These are phyloP conservation scores for Boulengeromyrus knoepffleri DNA, from an alignment of 2,113 vertebrate species.

Conservation along the genomic window DNA sequence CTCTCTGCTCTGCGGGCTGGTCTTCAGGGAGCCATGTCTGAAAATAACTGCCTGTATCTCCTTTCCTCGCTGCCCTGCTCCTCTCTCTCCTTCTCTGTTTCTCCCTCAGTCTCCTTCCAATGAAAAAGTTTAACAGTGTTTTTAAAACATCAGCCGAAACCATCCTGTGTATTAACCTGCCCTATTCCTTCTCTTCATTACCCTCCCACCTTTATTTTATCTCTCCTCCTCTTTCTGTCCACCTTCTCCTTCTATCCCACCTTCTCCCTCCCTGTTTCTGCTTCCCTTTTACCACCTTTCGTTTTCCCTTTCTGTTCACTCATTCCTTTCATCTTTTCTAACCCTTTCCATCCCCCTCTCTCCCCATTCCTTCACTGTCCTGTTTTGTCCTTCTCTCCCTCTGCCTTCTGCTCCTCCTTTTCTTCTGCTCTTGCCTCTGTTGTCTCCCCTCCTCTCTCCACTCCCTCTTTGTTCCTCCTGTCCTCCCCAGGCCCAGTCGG, in stretches of 20 bases:
- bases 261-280: slow-evolving; percentile 5
- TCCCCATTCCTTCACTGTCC: background rate
- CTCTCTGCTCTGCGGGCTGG: no score
- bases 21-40: background rate
- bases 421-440: background rate
- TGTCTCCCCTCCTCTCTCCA: slow-evolving; percentile 10
- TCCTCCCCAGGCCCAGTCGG: slow-evolving; percentile 75
- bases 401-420: background rate
- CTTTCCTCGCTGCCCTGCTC: slow-evolving; percentile 26
- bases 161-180: slow-evolving; percentile 33
- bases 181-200: background rate
- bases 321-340: slow-evolving; percentile 1
- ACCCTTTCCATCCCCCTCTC: slow-evolving; percentile 3
- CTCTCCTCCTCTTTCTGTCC: background rate
- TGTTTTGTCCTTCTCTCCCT: background rate
- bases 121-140: slow-evolving; percentile 51
- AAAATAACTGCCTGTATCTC: slow-evolving; percentile 10
- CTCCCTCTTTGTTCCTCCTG: background rate
- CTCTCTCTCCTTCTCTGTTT: slow-evolving; percentile 30
- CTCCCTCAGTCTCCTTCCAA: slow-evolving; percentile 44
- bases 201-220: background rate
- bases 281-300: slow-evolving; percentile 8
- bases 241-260: background rate
- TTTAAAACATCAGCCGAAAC: slow-evolving; percentile 30
- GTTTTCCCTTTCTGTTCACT: background rate